Conservation (phyloP, 2,113 vertebrate species). For the Indicator indicator region DNA sequence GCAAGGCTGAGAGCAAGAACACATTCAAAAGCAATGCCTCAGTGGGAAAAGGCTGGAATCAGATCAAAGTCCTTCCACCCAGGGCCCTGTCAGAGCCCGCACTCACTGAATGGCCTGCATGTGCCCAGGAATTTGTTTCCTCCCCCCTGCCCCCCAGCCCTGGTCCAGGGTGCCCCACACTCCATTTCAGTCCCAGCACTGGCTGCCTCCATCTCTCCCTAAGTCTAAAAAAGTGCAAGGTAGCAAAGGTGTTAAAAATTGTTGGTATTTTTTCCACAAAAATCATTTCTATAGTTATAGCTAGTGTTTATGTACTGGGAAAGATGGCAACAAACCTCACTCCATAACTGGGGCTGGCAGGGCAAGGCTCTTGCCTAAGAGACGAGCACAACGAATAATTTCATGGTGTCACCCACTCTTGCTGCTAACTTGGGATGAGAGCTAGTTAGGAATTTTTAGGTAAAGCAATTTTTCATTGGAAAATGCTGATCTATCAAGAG, state of each 20-base stretch:
- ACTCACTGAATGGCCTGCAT: background rate
- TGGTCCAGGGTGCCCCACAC: background rate
- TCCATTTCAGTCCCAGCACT: background rate
- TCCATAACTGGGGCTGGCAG: no score
- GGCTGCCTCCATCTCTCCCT: background rate
- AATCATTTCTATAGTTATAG: background rate
- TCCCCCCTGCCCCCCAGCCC: background rate
- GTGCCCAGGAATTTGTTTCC: background rate
- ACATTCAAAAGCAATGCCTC: conserved; percentile 28
- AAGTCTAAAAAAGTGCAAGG: background rate
- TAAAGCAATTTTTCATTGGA: background rate
- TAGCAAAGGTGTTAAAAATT: background rate
- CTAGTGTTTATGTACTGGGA: fast-evolving
- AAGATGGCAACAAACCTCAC: background rate
- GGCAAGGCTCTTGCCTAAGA: background rate
- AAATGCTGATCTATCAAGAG: background rate
- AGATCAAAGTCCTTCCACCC: conserved; percentile 22
- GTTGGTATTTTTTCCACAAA: background rate
- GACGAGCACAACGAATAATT: background rate
- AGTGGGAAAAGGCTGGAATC: conserved; percentile 47
- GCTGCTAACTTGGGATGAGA: background rate
- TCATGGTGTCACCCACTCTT: background rate
- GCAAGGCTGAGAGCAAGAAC: conserved; percentile 35
- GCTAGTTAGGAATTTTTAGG: background rate
- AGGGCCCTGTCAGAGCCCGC: background rate